Evolutionary conservation across 2,113 vertebrate genomes (phyloP).

Genomic region (Platysteira castanea): DNA sequence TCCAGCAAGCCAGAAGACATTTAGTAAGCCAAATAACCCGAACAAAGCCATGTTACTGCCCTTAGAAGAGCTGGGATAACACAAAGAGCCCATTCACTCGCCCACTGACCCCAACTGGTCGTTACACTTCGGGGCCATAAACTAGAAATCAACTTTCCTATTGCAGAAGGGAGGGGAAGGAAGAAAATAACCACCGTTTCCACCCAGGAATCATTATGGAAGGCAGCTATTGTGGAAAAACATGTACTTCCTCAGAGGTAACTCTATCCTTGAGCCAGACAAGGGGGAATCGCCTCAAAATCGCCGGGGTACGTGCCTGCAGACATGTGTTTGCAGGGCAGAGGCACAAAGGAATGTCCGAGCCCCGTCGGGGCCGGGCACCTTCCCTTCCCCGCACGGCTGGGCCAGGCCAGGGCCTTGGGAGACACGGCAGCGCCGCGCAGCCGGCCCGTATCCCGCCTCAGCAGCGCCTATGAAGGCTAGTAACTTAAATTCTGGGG

Average conservation of each 20-base stretch:
- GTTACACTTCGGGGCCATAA: not conserved
- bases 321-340: not conserved
- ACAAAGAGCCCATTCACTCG: not conserved
- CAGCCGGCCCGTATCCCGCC: not conserved
- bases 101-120: not conserved
- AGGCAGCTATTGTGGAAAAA: not conserved
- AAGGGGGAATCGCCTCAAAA: not conserved
- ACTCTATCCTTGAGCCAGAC: not conserved
- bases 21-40: not conserved
- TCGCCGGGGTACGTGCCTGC: not conserved
- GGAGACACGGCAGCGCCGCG: not conserved
- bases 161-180: accelerated
- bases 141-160: not conserved
- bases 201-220: not conserved
- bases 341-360: constrained; percentile 11
- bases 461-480: not conserved
- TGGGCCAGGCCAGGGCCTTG: not conserved
- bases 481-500: accelerated
- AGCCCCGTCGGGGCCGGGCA: not conserved
- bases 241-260: not conserved
- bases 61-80: not conserved
- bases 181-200: not conserved
- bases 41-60: not conserved
- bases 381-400: not conserved
- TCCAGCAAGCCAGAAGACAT: not conserved